Evolutionary conservation across 2,113 vertebrate species (phyloP).

Genomic region (Sinocyclocheilus rhinocerous): DNA sequence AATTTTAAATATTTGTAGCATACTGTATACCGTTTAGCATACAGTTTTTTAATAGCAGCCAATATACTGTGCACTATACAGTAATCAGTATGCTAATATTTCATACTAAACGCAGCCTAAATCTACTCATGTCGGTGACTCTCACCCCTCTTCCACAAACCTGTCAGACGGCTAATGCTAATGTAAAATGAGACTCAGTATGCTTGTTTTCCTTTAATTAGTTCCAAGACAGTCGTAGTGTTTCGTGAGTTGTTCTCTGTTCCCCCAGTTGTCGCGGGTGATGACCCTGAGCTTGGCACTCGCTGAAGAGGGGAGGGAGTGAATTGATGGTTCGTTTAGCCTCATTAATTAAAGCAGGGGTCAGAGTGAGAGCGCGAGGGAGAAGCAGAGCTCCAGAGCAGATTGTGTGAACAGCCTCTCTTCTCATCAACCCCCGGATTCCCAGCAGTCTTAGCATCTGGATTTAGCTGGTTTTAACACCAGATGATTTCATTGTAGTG

Average conservation of each 20-base stretch:
- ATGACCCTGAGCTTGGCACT: constrained; percentile 32
- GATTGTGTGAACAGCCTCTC: constrained; percentile 37
- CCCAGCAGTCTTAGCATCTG: not conserved
- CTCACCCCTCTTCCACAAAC: not conserved
- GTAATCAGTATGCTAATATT: not conserved
- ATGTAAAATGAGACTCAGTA: constrained; percentile 7
- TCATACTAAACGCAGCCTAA: not conserved
- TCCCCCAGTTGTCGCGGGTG: constrained; percentile 16
- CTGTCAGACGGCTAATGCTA: not conserved
- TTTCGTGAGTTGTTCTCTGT: constrained; percentile 31
- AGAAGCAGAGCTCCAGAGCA: not conserved
- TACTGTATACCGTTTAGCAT: not conserved
- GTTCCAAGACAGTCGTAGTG: constrained; percentile 21
- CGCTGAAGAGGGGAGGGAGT: constrained; percentile 24
- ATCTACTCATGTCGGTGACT: not conserved
- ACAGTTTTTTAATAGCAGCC: not conserved
- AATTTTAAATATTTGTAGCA: not conserved
- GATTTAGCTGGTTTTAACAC: constrained; percentile 7
- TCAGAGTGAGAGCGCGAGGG: constrained; percentile 47
- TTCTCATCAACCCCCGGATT: constrained; percentile 9
- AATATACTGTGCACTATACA: not conserved
- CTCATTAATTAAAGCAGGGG: constrained; percentile 67
- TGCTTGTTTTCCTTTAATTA: constrained; percentile 46
- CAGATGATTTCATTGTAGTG: not conserved
- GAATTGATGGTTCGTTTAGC: constrained; percentile 64